Base-by-base conservation (phyloP, 2,113 vertebrate species). In the Smithornis capensis region DNA sequence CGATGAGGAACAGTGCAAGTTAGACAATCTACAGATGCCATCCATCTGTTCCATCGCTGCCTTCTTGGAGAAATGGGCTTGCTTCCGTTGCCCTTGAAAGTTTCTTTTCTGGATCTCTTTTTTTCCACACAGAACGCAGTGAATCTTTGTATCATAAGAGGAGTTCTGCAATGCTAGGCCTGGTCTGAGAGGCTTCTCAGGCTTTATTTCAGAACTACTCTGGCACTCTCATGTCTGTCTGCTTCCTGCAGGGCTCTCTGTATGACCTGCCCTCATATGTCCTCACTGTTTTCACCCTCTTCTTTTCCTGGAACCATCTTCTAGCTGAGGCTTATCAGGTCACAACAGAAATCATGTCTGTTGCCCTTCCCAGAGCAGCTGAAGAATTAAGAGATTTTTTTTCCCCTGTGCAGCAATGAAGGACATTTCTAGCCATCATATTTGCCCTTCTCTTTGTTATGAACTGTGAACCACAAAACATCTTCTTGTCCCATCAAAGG, bases 21-120 rank as follows among this genome's bases (percentile, higher is more conserved):
- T 16, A 75, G 64, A 81, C 94, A 63, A 81, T 84, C 91, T 95
- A 21, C 96, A 96, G 96, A 93, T 90, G 91, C 80, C 89, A 44
- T 24, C 95, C 89, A 83, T 96, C 95, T 97, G 92, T 56, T 95
- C 88, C 69, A 19, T 38, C 73, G 0, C 73, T 52, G 15, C 1
- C 60, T 49, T 42, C 80, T 55, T n/a, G 22, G 67, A 83, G 86
- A 40, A 60, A 13, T 2, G 10, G 21, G 22, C 89, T 83, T 53
- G 6, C 68, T 80, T 44, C 53, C 8, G 0, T 24, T 73, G 71
- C 56, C 68, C 71, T 80, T 17, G 4, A 5, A 55, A 50, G 63
- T 25, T 63, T 77, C 37, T 25, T 15, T 53, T 67, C 59, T 63
- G 22, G 55, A n/a, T 63, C 29, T 78, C 12, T 81, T 81, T 47